phyloP scores from a whole-genome alignment of 2,113 vertebrate species.

The Empidonax alnorum region DNA sequence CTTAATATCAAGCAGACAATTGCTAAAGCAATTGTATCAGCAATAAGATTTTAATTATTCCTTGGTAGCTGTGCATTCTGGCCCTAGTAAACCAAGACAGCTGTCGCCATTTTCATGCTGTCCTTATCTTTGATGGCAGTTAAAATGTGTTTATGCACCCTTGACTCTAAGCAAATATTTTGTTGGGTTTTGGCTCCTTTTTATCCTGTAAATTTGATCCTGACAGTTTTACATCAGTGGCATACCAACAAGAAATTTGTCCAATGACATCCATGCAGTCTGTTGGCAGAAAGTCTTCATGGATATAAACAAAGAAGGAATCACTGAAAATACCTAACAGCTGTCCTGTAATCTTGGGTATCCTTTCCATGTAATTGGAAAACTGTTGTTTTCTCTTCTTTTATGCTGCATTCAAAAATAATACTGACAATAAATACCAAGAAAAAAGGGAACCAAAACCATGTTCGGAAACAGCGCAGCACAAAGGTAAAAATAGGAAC shows the following conservation, averaged over 20 bases:
- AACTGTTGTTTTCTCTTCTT: background rate
- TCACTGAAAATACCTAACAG: slow-evolving; percentile 82
- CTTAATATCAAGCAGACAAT: background rate
- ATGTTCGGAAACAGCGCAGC: background rate
- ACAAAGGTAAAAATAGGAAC: background rate
- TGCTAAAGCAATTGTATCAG: background rate
- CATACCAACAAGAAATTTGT: slow-evolving; percentile 75
- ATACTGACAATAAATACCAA: background rate
- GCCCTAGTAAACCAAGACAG: background rate
- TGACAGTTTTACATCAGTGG: slow-evolving; percentile 76
- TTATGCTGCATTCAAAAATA: background rate
- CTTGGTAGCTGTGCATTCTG: background rate
- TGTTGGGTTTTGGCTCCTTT: background rate
- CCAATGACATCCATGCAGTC: slow-evolving; percentile 66
- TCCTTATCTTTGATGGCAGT: background rate
- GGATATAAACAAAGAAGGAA: slow-evolving; percentile 77
- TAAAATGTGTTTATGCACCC: background rate
- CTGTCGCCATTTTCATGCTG: background rate
- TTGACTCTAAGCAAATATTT: background rate
- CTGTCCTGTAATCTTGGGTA: slow-evolving; percentile 82
- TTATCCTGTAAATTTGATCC: background rate
- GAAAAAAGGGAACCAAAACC: background rate
- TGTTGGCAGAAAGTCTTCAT: slow-evolving; percentile 80
- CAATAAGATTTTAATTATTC: background rate
- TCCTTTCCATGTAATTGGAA: slow-evolving; percentile 46